Evolutionary conservation across 1,140 invertebrate species (phyloP), one percentile per base, ranked within the genome.

Genomic region (Drosophila ficusphila): DNA sequence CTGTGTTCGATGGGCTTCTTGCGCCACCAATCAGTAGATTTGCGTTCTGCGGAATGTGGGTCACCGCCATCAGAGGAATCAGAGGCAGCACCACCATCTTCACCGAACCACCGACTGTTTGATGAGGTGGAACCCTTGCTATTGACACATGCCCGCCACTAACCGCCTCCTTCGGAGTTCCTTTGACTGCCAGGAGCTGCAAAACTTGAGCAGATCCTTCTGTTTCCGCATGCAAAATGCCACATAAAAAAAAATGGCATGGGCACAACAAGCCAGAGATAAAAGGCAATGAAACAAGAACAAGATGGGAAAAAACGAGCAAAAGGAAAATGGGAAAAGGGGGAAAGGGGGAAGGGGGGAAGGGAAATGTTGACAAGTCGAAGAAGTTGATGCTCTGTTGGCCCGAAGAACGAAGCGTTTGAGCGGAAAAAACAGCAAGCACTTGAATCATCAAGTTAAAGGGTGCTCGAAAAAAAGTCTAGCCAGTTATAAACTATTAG

Each of bases 11-110:
- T 53, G 53, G 23, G 39, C 77, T 36, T 54, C 70, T 76, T 70
- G 47, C 61, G 68, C 68, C 52, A 46, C 74, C 53, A 70, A 74
- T 36, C 56, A 38, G 52, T 48, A 29, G 49, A 51, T 58, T 56
- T 70, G 57, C 44, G 74, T 52, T 29, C 1, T 19, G 25, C 14
- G 67, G 67, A 31, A 70, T 74, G 46, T 81, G 77, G 72, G 77
- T 82, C 77, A 73, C 25, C 56, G 29, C 14, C 62, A 44, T 29
- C 25, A 38, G 2, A n/a, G n/a, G n/a, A n/a, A n/a, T n/a, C n/a
- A n/a, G n/a, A n/a, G n/a, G n/a, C 8, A 39, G 18, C 39, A 12
- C 11, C 11, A 23, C 11, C 11, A 41, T 16, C 8, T 16, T 12
- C 16, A 14, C 38, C 38, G 16, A 21, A 14, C 42, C 42, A 16